These are phyloP conservation scores for Aleadryas rufinucha DNA, from an alignment of 2,113 vertebrate genomes.

Conservation along the genomic window DNA sequence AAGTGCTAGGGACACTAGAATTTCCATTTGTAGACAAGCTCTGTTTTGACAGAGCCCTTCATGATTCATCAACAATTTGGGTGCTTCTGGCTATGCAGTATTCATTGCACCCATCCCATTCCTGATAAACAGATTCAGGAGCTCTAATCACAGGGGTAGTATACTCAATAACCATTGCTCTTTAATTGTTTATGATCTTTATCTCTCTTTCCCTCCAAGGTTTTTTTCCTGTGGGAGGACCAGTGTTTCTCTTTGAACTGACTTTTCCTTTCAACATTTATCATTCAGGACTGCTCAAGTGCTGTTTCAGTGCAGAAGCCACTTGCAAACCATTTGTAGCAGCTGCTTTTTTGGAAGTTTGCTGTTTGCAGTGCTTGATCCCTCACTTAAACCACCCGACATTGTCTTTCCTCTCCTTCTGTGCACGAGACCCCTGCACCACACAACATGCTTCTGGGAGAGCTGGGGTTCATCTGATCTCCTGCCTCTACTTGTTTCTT, in stretches of 20 bases:
- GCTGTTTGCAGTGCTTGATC: background rate
- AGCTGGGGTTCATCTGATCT: background rate
- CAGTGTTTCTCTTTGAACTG: constrained; percentile 32
- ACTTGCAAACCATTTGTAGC: background rate
- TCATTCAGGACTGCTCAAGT: background rate
- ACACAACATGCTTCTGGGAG: background rate
- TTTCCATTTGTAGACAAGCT: background rate
- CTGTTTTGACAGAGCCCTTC: background rate
- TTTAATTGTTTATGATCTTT: constrained; percentile 44
- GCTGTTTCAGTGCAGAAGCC: background rate
- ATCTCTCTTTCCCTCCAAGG: background rate
- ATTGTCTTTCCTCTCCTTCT: background rate
- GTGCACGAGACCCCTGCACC: background rate
- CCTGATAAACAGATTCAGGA: constrained; percentile 10
- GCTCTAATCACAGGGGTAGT: background rate
- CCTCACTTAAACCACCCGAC: background rate
- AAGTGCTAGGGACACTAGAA: background rate
- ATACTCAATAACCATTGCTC: constrained; percentile 9
- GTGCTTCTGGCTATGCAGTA: constrained; percentile 2
- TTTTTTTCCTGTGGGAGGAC: background rate
- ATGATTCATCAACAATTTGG: background rate
- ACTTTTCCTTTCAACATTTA: constrained; percentile 40
- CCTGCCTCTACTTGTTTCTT: background rate
- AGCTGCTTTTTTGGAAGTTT: background rate
- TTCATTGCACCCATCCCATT: background rate